A percentile compares a stretch with the other conserved stretches of the same genome.
Evolutionary conservation across 2,797 vertebrate species (phyloP).

Genomic region (Leptodactylus fallax): DNA sequence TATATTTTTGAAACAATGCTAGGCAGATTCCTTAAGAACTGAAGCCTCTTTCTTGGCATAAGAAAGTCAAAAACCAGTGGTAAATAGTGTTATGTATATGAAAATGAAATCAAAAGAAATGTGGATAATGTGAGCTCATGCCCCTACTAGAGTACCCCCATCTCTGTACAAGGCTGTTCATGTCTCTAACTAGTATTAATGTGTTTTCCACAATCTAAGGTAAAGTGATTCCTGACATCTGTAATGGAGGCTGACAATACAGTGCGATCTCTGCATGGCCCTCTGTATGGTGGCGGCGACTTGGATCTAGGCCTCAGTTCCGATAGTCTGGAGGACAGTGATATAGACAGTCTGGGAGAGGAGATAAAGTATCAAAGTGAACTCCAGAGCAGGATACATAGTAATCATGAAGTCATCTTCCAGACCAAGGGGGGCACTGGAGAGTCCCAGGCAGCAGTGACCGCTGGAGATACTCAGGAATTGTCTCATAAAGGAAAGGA

Average conservation of each 20-base stretch:
- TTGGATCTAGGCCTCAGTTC: constrained; percentile 9
- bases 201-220: not conserved
- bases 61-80: no score
- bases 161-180: not conserved
- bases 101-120: no score
- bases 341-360: constrained; percentile 46
- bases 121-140: no score
- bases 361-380: constrained; percentile 45
- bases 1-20: no score
- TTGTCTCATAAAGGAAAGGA: not conserved
- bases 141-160: no score
- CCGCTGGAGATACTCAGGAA: not conserved
- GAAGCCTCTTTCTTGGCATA: no score
- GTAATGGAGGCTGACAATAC: not conserved
- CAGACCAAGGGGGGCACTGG: not conserved
- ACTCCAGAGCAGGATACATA: constrained; percentile 28
- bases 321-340: constrained; percentile 50
- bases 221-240: not conserved
- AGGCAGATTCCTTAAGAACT: no score
- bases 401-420: not conserved
- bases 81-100: no score
- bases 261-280: not conserved
- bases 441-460: not conserved
- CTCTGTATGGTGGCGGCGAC: not conserved
- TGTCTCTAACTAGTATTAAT: not conserved